Evolutionary conservation across 1,140 invertebrate species (phyloP), one percentile per base, ranked within the genome.

Genomic region (Radopholus similis): DNA sequence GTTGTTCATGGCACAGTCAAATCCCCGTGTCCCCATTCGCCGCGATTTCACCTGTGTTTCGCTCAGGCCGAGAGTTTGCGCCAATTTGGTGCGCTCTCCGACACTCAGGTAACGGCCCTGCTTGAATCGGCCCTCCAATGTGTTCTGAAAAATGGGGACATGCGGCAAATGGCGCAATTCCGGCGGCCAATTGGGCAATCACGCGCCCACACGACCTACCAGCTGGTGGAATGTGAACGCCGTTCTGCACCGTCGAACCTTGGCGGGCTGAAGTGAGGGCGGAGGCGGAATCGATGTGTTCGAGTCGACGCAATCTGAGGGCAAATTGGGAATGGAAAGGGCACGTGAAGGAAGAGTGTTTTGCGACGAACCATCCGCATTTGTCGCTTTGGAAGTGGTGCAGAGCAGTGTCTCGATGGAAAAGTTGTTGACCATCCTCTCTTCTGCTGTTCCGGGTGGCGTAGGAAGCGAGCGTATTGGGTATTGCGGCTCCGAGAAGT

Each of bases 21-120:
- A 58, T 23, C 21, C 28, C 26, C 35, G 35, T 13, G 23, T 57
- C 6, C 15, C 15, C 28, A 23, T 21, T 18, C 28, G 18, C 18
- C 21, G 30, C 26, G 32, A 15, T 47, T 11, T 9, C n/a, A 58
- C 55, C n/a, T 58, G 55, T 28, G 55, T 58, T 58, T 58, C 55
- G 23, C 23, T 58, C 4, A 58, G 38, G n/a, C 21, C 38, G 23
- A 58, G 35, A 2, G 18, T 37, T 9, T 58, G 18, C n/a, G 55
- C 55, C 30, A 58, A 58, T 58, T 58, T 58, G 28, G 28, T 58
- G 11, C 55, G 26, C 18, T 58, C 55, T 6, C 55, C 55, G 35
- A 58, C 38, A 30, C 35, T 58, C 38, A 58, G 18, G 35, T 58
- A 58, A 18, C 55, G 55, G 18, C 32, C 35, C 38, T 58, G 55